These are phyloP conservation scores for Homarus gammarus DNA, from an alignment of 2,888 invertebrate species.

Conservation along the genomic window DNA sequence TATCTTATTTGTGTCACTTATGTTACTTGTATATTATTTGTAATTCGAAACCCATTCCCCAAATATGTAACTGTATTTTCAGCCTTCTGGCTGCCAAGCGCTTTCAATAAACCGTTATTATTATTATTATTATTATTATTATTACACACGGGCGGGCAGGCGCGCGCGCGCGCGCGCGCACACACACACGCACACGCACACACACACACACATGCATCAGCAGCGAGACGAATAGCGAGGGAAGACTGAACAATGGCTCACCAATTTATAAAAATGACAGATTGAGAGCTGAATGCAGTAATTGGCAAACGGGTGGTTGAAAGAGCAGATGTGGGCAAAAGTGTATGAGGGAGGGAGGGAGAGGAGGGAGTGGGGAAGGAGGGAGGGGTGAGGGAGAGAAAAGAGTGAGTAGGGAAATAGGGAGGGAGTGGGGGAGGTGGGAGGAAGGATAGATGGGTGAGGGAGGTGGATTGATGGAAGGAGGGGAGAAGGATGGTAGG, in stretches of 20 bases:
- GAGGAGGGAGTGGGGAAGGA: not conserved
- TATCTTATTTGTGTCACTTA: too few relatives aligned
- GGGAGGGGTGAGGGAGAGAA: not conserved
- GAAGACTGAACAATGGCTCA: slow-evolving; percentile 2
- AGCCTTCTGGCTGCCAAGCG: too few relatives aligned
- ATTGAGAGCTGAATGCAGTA: slow-evolving; percentile 48
- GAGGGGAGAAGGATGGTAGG: not conserved
- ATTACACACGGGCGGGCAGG: too few relatives aligned
- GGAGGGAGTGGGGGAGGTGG: not conserved
- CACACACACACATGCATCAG: not conserved
- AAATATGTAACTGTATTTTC: too few relatives aligned
- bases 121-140: too few relatives aligned
- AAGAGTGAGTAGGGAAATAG: not conserved
- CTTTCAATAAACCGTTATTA: too few relatives aligned
- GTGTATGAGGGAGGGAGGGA: not conserved
- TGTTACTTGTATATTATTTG: too few relatives aligned
- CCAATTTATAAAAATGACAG: slow-evolving; percentile 47
- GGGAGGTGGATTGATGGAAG: not conserved
- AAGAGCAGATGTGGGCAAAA: slow-evolving; percentile 21
- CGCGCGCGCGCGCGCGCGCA: too few relatives aligned
- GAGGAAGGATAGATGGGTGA: not conserved
- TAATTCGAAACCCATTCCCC: too few relatives aligned
- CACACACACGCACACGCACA: slow-evolving; percentile 23
- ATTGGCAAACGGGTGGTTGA: not conserved
- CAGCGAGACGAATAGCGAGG: too few relatives aligned